Evolutionary conservation across 1,140 invertebrate species (phyloP), one percentile per base, ranked within the genome.

Genomic region (Calephelis nemesis): DNA sequence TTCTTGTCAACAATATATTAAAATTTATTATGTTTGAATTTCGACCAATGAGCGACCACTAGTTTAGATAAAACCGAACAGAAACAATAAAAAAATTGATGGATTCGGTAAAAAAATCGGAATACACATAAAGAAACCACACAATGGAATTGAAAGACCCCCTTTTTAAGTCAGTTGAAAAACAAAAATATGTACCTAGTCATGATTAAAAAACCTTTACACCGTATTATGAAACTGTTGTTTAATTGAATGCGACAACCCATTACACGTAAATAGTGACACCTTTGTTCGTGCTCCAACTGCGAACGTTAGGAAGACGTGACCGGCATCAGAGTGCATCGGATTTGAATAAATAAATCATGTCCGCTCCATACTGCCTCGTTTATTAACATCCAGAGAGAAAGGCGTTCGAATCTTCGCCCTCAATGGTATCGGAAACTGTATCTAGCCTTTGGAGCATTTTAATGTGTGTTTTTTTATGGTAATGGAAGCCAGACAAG

Each of bases 291-390:
- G 84, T 86, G 85, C 74, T 67, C 75, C 65, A 78, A 83, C 74
- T 86, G 72, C 75, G 73, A 83, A 83, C 79, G 66, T 68, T 68
- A 68, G 73, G 67, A 68, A 78, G 79, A 85, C 84, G 86, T 88
- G 86, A 87, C 83, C 76, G 74, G 79, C 79, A 78, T 84, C 79
- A 75, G 69, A 76, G 54, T 30, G 68, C 76, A 81, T 80, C 82
- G 80, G 82, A 87, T 88, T 87, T 84, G 78, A 87, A 84, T 85
- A 81, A 80, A 84, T 87, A 84, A 86, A 86, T 85, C 84, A 85
- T 75, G 77, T 74, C 72, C 65, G 78, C 76, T 69, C 67, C 54
- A 60, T 60, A 19, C 54, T 30, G 54, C 7, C 39, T 40, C 54
- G 39, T 60, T 60, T 39, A 30, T 58, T 58, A 60, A 11, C 54